phyloP scores from a whole-genome alignment of 2,888 invertebrate genomes.

The Drosophila longiperda region DNA sequence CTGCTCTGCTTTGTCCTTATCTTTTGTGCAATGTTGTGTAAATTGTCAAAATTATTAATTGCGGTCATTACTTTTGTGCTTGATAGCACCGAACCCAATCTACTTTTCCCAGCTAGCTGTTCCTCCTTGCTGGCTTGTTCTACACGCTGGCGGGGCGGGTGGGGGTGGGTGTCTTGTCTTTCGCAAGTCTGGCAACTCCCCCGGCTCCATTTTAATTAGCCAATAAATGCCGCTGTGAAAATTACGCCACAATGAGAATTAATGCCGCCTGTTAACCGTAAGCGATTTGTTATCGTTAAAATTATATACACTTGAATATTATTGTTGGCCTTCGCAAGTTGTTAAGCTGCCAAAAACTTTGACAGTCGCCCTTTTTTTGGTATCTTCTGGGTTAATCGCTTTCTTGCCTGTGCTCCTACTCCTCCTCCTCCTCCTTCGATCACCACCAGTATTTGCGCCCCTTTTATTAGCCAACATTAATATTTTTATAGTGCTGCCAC shows the following conservation, averaged over 20 bases:
- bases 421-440: neutral
- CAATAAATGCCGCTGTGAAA: conserved; percentile 74
- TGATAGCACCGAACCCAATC: neutral
- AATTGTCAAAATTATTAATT: conserved; percentile 83
- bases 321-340: conserved; percentile 36
- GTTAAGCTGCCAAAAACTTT: conserved; percentile 65
- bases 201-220: conserved; percentile 70
- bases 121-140: conserved; percentile 20
- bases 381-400: conserved; percentile 72
- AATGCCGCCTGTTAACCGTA: conserved; percentile 73
- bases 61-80: conserved; percentile 60
- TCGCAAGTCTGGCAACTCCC: neutral
- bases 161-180: conserved; percentile 1
- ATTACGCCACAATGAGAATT: conserved; percentile 70
- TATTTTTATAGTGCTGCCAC: conserved; percentile 68
- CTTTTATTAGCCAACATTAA: conserved; percentile 74
- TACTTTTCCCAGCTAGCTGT: neutral
- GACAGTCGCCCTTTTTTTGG: conserved; percentile 19
- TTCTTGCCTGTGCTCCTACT: conserved; percentile 62
- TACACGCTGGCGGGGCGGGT: conserved; percentile 7
- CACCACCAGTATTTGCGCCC: conserved; percentile 30
- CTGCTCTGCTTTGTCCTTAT: conserved; percentile 37
- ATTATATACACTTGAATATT: conserved; percentile 17
- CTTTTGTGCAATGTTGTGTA: conserved; percentile 73
- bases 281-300: conserved; percentile 81